phyloP scores from a whole-genome alignment of 2,888 invertebrate genomes.

The Drosophila prostipennis region DNA sequence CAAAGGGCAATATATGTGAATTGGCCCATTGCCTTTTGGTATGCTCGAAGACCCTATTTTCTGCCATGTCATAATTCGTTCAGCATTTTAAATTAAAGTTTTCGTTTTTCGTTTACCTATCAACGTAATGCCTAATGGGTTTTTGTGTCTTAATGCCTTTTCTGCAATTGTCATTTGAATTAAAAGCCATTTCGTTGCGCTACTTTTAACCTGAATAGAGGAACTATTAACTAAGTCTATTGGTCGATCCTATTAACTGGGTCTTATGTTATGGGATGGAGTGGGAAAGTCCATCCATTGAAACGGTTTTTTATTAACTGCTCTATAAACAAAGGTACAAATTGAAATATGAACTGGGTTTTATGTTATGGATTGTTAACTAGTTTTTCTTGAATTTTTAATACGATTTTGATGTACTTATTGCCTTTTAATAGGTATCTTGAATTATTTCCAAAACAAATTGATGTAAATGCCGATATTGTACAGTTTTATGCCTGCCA shows the following conservation, averaged over 20 bases:
- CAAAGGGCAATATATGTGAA: slow-evolving; percentile 37
- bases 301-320: slow-evolving; percentile 8
- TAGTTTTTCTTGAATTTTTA: too few species aligned
- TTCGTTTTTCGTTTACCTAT: neutral
- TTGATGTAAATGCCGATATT: slow-evolving; percentile 5
- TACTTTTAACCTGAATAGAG: slow-evolving; percentile 36
- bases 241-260: slow-evolving; percentile 12
- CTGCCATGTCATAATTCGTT: slow-evolving; percentile 68
- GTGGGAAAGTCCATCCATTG: slow-evolving; percentile 12
- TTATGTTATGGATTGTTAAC: too few species aligned
- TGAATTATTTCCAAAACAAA: neutral
- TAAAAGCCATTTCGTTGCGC: slow-evolving; percentile 60
- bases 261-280: neutral
- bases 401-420: neutral
- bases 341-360: too few species aligned
- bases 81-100: slow-evolving; percentile 57
- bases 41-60: slow-evolving; percentile 34
- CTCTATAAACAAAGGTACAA: too few species aligned
- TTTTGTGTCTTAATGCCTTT: slow-evolving; percentile 42
- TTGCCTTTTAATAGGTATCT: neutral
- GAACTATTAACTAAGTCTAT: slow-evolving; percentile 25
- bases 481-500: slow-evolving; percentile 11
- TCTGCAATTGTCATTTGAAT: slow-evolving; percentile 72
- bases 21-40: too few species aligned
- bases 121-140: slow-evolving; percentile 42